Evolutionary conservation across 2,888 invertebrate genomes (phyloP).

Genomic region (Patella pellucida): DNA sequence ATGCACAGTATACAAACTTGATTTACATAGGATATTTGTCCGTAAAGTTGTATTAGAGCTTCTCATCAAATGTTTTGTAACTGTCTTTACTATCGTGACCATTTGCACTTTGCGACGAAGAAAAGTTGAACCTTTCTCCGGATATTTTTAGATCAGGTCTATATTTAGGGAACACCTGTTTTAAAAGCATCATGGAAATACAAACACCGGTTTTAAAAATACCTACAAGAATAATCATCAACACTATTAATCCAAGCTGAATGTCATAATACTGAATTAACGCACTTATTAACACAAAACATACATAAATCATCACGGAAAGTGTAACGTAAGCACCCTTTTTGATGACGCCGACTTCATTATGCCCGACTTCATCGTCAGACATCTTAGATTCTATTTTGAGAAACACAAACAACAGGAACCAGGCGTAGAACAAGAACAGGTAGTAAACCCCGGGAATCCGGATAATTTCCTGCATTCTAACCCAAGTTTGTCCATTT

Average conservation of each 20-base stretch:
- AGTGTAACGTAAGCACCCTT: neutral
- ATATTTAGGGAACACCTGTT: neutral
- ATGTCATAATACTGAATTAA: constrained; percentile 2
- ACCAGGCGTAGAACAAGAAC: constrained; percentile 13
- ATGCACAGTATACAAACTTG: no score
- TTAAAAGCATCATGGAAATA: neutral
- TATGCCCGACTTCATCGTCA: neutral
- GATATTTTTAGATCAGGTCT: no score
- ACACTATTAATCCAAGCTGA: neutral
- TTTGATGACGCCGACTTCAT: no score
- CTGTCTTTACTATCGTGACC: no score
- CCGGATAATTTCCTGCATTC: constrained; percentile 37
- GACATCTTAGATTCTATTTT: constrained; percentile 12
- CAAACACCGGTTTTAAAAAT: constrained; percentile 13
- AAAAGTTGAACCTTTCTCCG: no score
- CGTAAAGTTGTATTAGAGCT: no score
- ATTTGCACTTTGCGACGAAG: no score
- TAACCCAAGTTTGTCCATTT: constrained; percentile 30
- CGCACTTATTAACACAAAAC: constrained; percentile 10
- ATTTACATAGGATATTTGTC: no score
- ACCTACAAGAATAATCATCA: constrained; percentile 14
- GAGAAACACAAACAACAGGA: constrained; percentile 13
- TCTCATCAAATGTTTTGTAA: no score
- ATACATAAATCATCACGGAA: neutral
- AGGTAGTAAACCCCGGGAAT: constrained; percentile 34